Evolutionary conservation across 35 echinoderm and acorn worm genomes (phyloP).

Genomic region (Patiria miniata): DNA sequence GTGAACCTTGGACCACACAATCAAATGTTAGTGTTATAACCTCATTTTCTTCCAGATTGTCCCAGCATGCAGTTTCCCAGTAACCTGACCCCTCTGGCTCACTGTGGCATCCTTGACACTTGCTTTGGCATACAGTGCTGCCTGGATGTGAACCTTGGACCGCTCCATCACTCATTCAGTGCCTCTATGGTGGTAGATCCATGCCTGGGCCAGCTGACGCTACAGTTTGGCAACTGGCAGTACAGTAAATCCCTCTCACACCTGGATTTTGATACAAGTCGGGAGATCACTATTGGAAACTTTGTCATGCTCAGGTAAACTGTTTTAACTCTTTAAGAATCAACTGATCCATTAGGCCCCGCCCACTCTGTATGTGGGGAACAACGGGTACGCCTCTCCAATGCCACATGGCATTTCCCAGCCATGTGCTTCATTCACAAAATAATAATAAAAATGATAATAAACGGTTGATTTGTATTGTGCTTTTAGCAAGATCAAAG

Average conservation of each 20-base stretch:
- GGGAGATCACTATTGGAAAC: conserved; percentile 36
- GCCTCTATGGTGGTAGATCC: neutral
- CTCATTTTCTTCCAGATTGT: too few relatives aligned
- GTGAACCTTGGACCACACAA: too few relatives aligned
- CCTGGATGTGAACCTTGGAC: conserved; percentile 16
- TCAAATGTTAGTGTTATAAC: too few relatives aligned
- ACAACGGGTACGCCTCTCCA: too few relatives aligned
- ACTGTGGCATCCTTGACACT: neutral
- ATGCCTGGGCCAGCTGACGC: conserved; percentile 12
- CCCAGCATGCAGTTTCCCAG: neutral
- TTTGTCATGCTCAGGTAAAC: neutral
- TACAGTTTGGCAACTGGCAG: conserved; percentile 25
- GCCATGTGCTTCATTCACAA: too few relatives aligned
- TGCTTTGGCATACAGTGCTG: conserved; percentile 38
- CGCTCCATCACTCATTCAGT: neutral
- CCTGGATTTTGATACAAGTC: conserved; percentile 9
- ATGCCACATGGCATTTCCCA: too few relatives aligned
- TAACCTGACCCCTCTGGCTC: neutral
- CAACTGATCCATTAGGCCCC: too few relatives aligned
- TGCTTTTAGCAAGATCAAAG: too few relatives aligned
- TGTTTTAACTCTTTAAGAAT: neutral
- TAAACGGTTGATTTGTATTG: too few relatives aligned
- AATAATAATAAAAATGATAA: too few relatives aligned
- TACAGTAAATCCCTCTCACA: conserved; percentile 19
- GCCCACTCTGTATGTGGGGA: too few relatives aligned